Base-by-base conservation (phyloP, 2,113 vertebrate genomes). In the Zapornia atra region DNA sequence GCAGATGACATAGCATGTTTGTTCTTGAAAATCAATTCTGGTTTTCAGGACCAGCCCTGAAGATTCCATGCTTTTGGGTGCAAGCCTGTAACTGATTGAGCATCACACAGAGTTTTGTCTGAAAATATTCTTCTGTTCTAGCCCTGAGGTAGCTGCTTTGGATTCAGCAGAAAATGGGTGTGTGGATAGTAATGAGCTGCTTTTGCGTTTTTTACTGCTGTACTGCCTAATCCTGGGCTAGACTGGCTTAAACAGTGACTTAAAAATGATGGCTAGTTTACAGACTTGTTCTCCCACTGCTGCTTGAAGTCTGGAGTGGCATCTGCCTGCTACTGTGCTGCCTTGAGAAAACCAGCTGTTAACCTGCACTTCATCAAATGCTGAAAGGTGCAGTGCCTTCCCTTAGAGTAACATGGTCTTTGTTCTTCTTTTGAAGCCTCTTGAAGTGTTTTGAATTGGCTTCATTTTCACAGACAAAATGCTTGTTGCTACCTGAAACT, bases 381-480 rank as follows among this genome's bases (percentile, higher is more conserved):
- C 88, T 60, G 90, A 78, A 71, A 78, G 80, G 83, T 94, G 94
- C 86, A 82, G 83, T 88, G 83, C 56, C 71, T 95, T 91, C 60
- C 77, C 69, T 93, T 83, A 63, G 59, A 86, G 82, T 92, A 75
- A 81, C 24, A 38, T n/a, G 36, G 86, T 73, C 94, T 95, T 92
- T 91, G 92, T 95, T 91, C 86, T 95, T 92, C 85, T 77, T 95
- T 88, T 96, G 92, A 93, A 94, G 88, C 56, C 76, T 78, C 82
- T 84, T 93, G 76, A 93, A 95, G 77, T 94, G 50, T 92, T 95
- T 90, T 68, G 76, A 93, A 56, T 81, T 82, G 76, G 53, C 86
- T 86, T 92, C 26, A 26, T 90, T 90, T 96, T 88, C 85, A 86
- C 26, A 50, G 76, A 60, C n/a, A 59, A 66, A 90, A 81, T 93